phyloP scores from a whole-genome alignment of 2,797 vertebrate species.

The Centropyge bicolor region DNA sequence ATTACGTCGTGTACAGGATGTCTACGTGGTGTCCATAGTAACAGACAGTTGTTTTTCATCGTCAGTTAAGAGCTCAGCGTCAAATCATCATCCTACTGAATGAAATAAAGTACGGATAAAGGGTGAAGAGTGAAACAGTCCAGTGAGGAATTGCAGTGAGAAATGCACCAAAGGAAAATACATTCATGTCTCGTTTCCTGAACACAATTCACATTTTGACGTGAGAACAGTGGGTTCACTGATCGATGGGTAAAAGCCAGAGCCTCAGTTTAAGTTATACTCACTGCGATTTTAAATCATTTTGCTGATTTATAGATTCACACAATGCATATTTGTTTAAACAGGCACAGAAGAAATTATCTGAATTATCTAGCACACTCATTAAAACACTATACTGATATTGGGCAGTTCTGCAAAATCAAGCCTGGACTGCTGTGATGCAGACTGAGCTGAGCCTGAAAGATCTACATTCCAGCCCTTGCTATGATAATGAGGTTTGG shows the following conservation, averaged over 20 bases:
- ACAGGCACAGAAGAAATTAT: background rate
- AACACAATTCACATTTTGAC: conserved; percentile 18
- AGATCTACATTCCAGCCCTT: background rate
- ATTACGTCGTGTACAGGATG: background rate
- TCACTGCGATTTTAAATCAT: background rate
- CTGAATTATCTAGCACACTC: too few species aligned
- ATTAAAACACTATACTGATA: too few species aligned
- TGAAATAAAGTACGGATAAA: background rate
- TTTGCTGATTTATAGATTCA: conserved; percentile 1
- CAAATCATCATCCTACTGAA: background rate
- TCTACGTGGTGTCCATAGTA: conserved; percentile 41
- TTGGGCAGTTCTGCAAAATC: too few species aligned
- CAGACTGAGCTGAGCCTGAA: background rate
- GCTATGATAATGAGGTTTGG: background rate
- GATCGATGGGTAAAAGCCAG: background rate
- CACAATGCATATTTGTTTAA: background rate
- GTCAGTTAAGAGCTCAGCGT: background rate
- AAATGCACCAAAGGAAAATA: background rate
- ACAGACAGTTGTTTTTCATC: conserved; percentile 22
- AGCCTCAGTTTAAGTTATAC: conserved; percentile 10
- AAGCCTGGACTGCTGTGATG: background rate
- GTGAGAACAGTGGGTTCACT: background rate
- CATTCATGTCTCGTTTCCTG: conserved; percentile 19
- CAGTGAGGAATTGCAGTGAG: background rate
- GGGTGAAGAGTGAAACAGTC: background rate